phyloP scores from a whole-genome alignment of 2,797 vertebrate species.

The Gouania willdenowi region DNA sequence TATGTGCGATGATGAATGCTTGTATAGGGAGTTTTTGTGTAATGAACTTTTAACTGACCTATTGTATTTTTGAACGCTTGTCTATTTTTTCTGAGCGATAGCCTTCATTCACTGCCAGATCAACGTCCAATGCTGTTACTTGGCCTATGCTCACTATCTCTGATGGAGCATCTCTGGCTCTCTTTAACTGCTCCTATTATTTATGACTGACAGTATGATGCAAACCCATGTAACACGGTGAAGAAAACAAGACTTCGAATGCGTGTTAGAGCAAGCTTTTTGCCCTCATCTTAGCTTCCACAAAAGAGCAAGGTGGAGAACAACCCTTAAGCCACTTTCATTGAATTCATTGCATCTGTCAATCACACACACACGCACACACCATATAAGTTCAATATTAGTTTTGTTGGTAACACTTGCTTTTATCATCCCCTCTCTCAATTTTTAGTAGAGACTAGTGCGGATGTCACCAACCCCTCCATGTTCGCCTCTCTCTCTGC shows the following conservation, averaged over 20 bases:
- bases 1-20: no score
- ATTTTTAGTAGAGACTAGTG: conserved; percentile 38
- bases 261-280: conserved; percentile 10
- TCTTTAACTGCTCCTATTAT: conserved; percentile 29
- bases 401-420: conserved; percentile 21
- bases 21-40: no score
- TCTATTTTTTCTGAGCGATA: conserved; percentile 31
- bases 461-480: conserved; percentile 32
- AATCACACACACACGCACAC: no score
- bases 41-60: no score
- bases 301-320: conserved; percentile 19
- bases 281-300: conserved; percentile 1
- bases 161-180: conserved; percentile 26
- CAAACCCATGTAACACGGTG: conserved; percentile 56
- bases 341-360: conserved; percentile 20
- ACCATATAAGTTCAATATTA: conserved; percentile 28
- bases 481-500: conserved; percentile 56
- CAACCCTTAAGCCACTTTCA: conserved; percentile 9
- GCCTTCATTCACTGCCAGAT: conserved; percentile 38
- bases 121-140: conserved; percentile 27
- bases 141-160: conserved; percentile 24
- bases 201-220: conserved; percentile 61
- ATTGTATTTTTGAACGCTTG: conserved; percentile 12
- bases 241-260: conserved; percentile 18
- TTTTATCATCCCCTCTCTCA: conserved; percentile 6